These are phyloP conservation scores for Thymelicus acteon DNA, from an alignment of 2,888 invertebrate species.

Conservation along the genomic window DNA sequence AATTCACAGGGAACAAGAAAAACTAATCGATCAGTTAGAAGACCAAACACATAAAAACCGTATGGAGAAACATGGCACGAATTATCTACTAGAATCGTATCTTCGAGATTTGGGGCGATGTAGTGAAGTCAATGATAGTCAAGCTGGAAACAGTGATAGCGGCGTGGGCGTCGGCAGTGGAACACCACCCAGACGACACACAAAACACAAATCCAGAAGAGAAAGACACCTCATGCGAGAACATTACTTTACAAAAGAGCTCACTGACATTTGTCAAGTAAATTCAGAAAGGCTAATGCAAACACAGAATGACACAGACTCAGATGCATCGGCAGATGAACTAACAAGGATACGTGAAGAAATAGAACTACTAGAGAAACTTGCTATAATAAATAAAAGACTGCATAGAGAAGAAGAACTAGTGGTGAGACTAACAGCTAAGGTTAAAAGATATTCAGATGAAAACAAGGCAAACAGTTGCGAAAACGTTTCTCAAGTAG, in stretches of 20 bases:
- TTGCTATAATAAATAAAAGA: constrained; percentile 89
- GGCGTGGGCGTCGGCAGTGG: constrained; percentile 89
- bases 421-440: constrained; percentile 87
- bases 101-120: constrained; percentile 79
- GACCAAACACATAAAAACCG: constrained; percentile 90
- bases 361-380: constrained; percentile 89
- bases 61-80: constrained; percentile 90
- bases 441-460: constrained; percentile 85
- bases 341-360: constrained; percentile 86
- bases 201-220: constrained; percentile 81
- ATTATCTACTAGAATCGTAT: constrained; percentile 92
- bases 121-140: constrained; percentile 80
- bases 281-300: constrained; percentile 77
- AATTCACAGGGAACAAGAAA: constrained; percentile 87
- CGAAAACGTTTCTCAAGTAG: constrained; percentile 77
- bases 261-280: constrained; percentile 81
- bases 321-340: constrained; percentile 79
- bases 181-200: constrained; percentile 82
- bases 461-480: constrained; percentile 80
- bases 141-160: constrained; percentile 89
- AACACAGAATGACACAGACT: constrained; percentile 76
- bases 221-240: constrained; percentile 82
- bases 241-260: constrained; percentile 83
- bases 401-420: constrained; percentile 90
- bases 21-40: constrained; percentile 91